A percentile compares a stretch with the other conserved stretches of the same genome.
Conservation (phyloP, 2,888 invertebrate species). For the Hylaea fasciaria region DNA sequence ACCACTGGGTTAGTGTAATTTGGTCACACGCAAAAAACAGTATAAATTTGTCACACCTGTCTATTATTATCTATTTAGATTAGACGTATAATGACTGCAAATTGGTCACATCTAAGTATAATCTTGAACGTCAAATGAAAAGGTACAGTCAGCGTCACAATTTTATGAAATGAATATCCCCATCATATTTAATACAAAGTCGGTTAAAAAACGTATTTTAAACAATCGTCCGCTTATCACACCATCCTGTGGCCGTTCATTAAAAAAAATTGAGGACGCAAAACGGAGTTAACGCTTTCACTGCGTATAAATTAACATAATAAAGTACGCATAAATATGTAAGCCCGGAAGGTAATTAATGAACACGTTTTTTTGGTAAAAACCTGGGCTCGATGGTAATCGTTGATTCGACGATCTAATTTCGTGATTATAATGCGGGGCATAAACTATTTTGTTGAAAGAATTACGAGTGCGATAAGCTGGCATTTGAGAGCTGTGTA, state of each 20-base stretch:
- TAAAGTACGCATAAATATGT: constrained; percentile 52
- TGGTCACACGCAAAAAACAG: too few relatives aligned
- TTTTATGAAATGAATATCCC: too few relatives aligned
- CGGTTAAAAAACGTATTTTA: constrained; percentile 6
- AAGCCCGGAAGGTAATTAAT: constrained; percentile 64
- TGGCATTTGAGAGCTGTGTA: constrained; percentile 1
- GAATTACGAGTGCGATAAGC: constrained; percentile 48
- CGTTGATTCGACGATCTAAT: constrained; percentile 59
- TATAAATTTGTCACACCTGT: too few relatives aligned
- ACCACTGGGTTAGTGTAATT: too few relatives aligned
- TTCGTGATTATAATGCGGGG: constrained; percentile 54
- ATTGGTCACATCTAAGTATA: too few relatives aligned
- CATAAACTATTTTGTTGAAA: constrained; percentile 53
- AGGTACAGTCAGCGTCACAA: too few relatives aligned
- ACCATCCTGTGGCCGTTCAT: constrained; percentile 24
- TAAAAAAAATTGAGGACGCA: constrained; percentile 29
- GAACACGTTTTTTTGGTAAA: constrained; percentile 63
- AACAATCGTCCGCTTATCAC: constrained; percentile 16
- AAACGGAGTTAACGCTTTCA: constrained; percentile 72
- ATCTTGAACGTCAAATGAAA: too few relatives aligned
- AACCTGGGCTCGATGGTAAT: constrained; percentile 63
- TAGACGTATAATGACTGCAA: too few relatives aligned
- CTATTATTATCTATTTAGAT: too few relatives aligned
- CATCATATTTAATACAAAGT: too few relatives aligned
- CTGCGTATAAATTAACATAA: constrained; percentile 74